A percentile compares a stretch with the other conserved stretches of the same genome.
Evolutionary conservation across 2,113 vertebrate genomes (phyloP).

Genomic region (Hyperopisus bebe): DNA sequence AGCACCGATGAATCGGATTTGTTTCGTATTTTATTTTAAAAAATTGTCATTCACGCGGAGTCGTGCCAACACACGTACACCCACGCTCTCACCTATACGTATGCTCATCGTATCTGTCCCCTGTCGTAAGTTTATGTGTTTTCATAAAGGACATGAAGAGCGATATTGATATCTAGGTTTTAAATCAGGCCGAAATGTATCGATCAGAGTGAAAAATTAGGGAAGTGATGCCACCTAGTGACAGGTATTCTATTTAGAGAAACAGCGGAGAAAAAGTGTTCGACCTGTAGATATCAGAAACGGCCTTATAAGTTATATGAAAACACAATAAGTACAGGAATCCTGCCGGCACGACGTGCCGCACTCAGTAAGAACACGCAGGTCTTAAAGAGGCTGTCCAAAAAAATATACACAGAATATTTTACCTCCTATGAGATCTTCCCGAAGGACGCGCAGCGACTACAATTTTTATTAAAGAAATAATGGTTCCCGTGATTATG

Average conservation of each 20-base stretch:
- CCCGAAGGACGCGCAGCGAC: background rate
- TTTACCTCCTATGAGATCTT: background rate
- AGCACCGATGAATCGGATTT: background rate
- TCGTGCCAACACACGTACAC: background rate
- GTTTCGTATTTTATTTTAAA: background rate
- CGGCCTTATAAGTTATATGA: background rate
- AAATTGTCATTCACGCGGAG: background rate
- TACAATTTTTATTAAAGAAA: background rate
- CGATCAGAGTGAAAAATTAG: background rate
- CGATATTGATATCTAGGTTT: background rate
- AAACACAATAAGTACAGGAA: background rate
- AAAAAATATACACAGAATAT: background rate
- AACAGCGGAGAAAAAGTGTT: background rate
- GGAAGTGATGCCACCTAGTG: conserved; percentile 16
- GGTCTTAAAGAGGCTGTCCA: background rate
- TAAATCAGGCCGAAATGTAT: background rate
- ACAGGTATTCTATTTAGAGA: background rate
- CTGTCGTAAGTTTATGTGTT: background rate
- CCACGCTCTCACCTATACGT: background rate
- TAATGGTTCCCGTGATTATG: background rate
- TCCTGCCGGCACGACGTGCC: background rate
- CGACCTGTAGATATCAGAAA: background rate
- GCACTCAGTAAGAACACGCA: background rate
- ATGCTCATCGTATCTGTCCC: background rate
- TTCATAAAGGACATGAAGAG: background rate